phyloP scores from a whole-genome alignment of 2,888 invertebrate genomes.

The Mesopsocus fuscifrons region DNA sequence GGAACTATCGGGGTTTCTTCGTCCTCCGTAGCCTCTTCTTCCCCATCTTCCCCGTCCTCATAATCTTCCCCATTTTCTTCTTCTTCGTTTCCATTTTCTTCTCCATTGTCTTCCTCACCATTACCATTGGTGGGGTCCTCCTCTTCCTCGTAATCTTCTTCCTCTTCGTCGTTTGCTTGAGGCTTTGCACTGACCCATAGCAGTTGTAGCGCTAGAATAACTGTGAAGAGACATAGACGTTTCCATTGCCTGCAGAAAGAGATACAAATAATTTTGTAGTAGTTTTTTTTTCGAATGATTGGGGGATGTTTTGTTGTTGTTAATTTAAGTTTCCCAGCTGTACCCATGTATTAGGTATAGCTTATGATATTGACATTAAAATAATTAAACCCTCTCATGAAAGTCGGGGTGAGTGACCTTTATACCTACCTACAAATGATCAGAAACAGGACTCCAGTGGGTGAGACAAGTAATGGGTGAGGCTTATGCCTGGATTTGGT shows the following conservation, averaged over 20 bases:
- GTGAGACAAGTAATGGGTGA: no score
- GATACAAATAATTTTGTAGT: no score
- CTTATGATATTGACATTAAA: no score
- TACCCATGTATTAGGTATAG: no score
- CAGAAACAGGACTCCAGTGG: no score
- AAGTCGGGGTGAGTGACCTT: no score
- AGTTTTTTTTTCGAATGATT: no score
- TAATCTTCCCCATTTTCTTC: constrained; percentile 16
- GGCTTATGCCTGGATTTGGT: no score
- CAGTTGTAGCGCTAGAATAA: not conserved
- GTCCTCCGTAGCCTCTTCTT: constrained; percentile 14
- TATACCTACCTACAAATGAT: no score
- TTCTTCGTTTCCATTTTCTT: constrained; percentile 17
- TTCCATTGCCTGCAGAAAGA: constrained; percentile 9
- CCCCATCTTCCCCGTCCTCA: constrained; percentile 13
- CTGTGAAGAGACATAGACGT: constrained; percentile 7
- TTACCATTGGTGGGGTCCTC: constrained; percentile 15
- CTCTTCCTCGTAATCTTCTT: constrained; percentile 13
- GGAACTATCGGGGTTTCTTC: constrained; percentile 16
- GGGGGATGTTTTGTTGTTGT: no score
- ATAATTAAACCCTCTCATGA: no score
- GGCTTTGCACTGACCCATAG: constrained; percentile 15
- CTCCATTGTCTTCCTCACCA: constrained; percentile 14
- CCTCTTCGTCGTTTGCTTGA: constrained; percentile 15
- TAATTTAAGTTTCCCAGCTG: no score